Base-by-base conservation (phyloP, 2,113 vertebrate genomes). In the Poeciliopsis prolifica region DNA sequence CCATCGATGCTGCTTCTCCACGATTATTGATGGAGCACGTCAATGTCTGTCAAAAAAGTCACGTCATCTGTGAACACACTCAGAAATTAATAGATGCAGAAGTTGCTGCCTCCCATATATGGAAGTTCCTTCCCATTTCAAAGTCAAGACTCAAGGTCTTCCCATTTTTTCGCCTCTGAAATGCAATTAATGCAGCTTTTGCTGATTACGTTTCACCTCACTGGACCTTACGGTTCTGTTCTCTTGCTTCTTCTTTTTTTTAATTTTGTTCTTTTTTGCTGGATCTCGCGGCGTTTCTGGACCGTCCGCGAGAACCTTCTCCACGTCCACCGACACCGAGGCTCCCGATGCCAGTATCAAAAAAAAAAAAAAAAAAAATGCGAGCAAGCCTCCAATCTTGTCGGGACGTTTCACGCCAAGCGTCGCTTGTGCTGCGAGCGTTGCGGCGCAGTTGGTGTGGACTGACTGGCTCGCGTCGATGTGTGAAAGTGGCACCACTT, bases 401-500 rank as follows among this genome's bases (percentile, higher is more conserved):
- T 90, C 83, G 33, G 83, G 79, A 83, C 83, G 70, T 84, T 86
- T 87, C 79, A 72, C 66, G 70, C 87, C 85, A 75, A 37, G 37
- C 81, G 75, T 72, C 77, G 13, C 73, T 85, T 74, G 87, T 75
- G 79, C 70, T 75, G 81, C 62, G 60, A 83, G 83, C 77, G 81
- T 82, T 81, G 40, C 74, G 37, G 82, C 87, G 88, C 91, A 89
- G 87, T 89, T 82, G 90, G 82, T 87, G 83, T 67, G 72, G 82
- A 87, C 74, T 75, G 74, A 48, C 68, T 91, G 90, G 90, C 90
- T 81, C 54, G 78, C 74, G 83, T 80, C 37, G 24, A 78, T 58
- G 87, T 91, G 90, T 92, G 88, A 94, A 91, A 92, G 92, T 90
- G 91, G 86, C 85, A 86, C 86, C 87, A 88, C 87, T 88, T 90